Evolutionary conservation across 2,113 vertebrate species (phyloP), one percentile per base, ranked within the genome.

Genomic region (Equus quagga): DNA sequence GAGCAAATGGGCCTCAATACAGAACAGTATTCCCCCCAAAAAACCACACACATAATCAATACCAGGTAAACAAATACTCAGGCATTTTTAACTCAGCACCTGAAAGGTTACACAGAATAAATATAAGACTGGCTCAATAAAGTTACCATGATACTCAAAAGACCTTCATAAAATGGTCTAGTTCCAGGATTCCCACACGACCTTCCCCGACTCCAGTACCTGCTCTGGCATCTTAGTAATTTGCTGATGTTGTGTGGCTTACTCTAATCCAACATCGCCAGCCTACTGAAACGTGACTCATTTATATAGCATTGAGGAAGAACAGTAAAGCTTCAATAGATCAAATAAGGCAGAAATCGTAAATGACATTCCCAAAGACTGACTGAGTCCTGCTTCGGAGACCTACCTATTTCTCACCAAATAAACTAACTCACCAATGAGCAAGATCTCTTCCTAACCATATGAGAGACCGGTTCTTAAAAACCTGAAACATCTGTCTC

Each of bases 261-360:
- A 6, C 64, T 60, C 93, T 90, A 18, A 72, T 75, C 3, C 69
- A 73, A 69, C 19, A 96, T n/a, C 23, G 56, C 58, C 86, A 97
- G 75, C 81, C 69, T 85, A 44, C 60, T 51, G 90, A 46, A 94
- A 88, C 58, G 58, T 95, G 36, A 98, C 92, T 98, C 89, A 36
- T 62, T 83, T 80, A 82, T 33, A 80, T 0, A 65, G 75, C 78
- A 70, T 12, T 70, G 64, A 95, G 28, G 73, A 84, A 36, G 76
- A 84, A 41, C 41, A 46, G 49, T 31, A 96, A 89, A 98, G 97
- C 92, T 96, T 96, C 95, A 96, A 81, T 70, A 65, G 88, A 96
- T 97, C 92, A 73, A 93, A 28, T 86, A 60, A 2, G 10, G 65
- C 91, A 31, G 62, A 58, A 97, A 94, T 83, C 92, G n/a, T 89